Conservation (phyloP, 2,888 invertebrate genomes). For the Agonopterix alstromeriana region DNA sequence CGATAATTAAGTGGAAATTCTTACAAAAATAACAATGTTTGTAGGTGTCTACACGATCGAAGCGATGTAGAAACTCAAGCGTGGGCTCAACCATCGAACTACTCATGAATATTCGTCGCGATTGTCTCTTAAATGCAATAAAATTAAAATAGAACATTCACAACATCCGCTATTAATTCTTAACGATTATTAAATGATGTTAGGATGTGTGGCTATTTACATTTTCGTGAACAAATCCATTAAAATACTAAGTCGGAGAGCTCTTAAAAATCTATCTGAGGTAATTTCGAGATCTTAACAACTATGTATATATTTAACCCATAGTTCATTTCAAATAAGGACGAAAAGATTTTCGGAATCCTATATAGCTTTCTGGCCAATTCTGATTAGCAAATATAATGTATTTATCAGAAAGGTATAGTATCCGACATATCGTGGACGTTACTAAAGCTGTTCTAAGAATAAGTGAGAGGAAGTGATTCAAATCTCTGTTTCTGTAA, state of each 20-base stretch:
- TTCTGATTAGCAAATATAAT: too few species aligned
- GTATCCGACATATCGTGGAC: too few species aligned
- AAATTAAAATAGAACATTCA: slow-evolving; percentile 41
- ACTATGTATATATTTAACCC: too few species aligned
- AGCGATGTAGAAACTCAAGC: slow-evolving; percentile 1
- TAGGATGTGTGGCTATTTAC: slow-evolving; percentile 15
- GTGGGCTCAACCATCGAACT: neutral
- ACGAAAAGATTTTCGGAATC: too few species aligned
- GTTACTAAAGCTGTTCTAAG: too few species aligned
- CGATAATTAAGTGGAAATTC: too few species aligned
- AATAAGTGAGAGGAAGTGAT: too few species aligned
- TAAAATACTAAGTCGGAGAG: slow-evolving; percentile 1
- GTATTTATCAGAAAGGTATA: too few species aligned
- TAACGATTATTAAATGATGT: slow-evolving; percentile 40
- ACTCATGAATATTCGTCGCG: slow-evolving; percentile 8
- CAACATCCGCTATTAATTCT: slow-evolving; percentile 47
- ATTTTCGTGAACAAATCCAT: slow-evolving; percentile 11
- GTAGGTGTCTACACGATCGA: neutral
- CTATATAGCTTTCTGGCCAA: too few species aligned
- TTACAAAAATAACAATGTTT: neutral
- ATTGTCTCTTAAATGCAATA: slow-evolving; percentile 24
- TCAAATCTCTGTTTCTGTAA: too few species aligned
- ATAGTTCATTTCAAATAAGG: too few species aligned
- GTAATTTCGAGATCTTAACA: too few species aligned
- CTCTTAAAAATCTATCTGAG: neutral